Evolutionary conservation across 2,797 vertebrate genomes (phyloP), one percentile per base, ranked within the genome.

Genomic region (Orientallactaga sibirica): DNA sequence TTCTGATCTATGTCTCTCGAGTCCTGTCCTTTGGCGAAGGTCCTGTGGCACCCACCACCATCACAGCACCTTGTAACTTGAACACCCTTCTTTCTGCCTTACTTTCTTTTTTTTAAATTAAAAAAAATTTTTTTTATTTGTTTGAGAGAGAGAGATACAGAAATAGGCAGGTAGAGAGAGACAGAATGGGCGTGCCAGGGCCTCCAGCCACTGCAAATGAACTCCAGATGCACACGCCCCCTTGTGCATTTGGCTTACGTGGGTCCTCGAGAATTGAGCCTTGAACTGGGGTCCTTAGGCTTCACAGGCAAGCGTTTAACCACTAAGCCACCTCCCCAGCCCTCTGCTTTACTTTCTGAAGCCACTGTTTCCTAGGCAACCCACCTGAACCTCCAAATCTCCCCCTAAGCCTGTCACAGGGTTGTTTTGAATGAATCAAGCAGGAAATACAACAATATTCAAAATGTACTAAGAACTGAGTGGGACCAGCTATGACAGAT

Each of bases 11-110:
- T 27, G 3, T 81, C 33, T 86, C 8, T 29, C 22, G 80, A 48
- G 37, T 37, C 2, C 14, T 10, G 75, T 83, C 16, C 27, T 77
- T 33, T 62, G 41, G 1, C n/a, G 24, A 76, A 33, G 14, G 24
- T 68, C 15, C 25, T 7, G 3, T 12, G 12, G 55, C 37, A 10
- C 18, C 15, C 10, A 2, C 24, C 3, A 4, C 9, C 1, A 15
- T 11, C n/a, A 55, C 62, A 11, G 27, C 20, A 64, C 19, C 52
- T 76, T 24, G 5, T 18, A 37, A 58, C 66, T 15, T 29, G 33
- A 41, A 52, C 14, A 25, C 2, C 52, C 55, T 55, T 76, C 55
- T 68, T 68, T 52, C 78, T 41, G 9, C 29, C 27, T 82, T 33
- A 14, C 3, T 58, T 84, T 85, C 52, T 24, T 37, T 37, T 37